phyloP scores from a whole-genome alignment of 2,797 vertebrate genomes.

The Mormyrus proboscirostris region DNA sequence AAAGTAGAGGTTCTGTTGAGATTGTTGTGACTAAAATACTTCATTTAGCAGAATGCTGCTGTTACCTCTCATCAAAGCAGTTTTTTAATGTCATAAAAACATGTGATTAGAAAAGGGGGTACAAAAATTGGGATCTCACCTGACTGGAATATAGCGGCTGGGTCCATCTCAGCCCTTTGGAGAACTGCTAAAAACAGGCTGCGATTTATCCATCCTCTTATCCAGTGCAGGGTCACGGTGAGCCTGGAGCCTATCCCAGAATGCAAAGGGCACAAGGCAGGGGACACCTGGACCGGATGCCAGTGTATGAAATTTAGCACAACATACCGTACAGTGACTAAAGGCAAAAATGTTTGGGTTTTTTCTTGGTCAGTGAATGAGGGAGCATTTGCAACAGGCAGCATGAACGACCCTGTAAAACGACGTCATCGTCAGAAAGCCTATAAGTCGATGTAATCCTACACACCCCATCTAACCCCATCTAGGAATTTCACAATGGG shows the following conservation, averaged over 20 bases:
- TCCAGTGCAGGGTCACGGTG: background rate
- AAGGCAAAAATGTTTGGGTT: background rate
- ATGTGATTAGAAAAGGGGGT: background rate
- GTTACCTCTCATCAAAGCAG: background rate
- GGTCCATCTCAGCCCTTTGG: background rate
- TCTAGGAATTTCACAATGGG: background rate
- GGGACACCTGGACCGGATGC: background rate
- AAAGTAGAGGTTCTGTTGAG: background rate
- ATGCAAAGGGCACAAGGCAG: background rate
- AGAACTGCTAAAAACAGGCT: background rate
- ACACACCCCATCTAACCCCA: background rate
- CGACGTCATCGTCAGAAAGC: background rate
- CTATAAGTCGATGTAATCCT: background rate
- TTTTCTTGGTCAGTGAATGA: background rate
- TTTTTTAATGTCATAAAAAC: background rate
- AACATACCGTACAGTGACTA: background rate
- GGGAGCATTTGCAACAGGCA: background rate
- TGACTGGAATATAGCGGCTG: background rate
- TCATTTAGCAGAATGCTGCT: background rate
- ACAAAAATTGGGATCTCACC: background rate
- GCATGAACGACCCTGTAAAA: background rate
- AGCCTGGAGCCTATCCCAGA: background rate
- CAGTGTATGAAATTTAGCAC: background rate
- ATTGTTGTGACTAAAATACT: background rate
- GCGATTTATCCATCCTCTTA: background rate